phyloP scores from a whole-genome alignment of 2,113 vertebrate genomes.

The Mesitornis unicolor region DNA sequence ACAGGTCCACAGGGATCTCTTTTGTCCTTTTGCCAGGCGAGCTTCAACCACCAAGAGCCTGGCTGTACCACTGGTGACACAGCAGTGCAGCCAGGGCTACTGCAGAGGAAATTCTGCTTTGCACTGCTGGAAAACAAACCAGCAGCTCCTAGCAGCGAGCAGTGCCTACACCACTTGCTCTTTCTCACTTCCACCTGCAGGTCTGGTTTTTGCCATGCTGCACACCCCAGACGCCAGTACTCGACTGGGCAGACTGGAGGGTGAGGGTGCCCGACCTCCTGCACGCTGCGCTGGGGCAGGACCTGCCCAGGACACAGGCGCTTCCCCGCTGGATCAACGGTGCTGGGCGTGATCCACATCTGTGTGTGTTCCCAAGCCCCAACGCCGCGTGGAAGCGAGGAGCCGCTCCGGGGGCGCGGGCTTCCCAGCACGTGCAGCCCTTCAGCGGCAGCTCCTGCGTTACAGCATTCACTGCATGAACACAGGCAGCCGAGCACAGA shows the following conservation, averaged over 20 bases:
- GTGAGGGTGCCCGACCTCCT: background rate
- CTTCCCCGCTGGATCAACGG: background rate
- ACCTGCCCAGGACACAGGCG: background rate
- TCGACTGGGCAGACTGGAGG: background rate
- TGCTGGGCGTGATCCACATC: background rate
- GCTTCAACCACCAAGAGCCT: background rate
- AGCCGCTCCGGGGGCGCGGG: background rate
- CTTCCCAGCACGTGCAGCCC: background rate
- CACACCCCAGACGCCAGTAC: background rate
- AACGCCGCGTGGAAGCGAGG: too few relatives aligned
- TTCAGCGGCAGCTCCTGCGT: background rate
- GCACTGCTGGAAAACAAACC: background rate
- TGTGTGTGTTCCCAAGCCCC: background rate
- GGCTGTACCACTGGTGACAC: background rate
- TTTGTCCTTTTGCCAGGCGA: background rate
- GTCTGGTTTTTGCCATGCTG: background rate
- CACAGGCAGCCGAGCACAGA: background rate
- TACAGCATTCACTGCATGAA: background rate
- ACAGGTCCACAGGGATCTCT: background rate
- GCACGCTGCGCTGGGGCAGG: background rate
- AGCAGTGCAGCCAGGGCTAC: background rate
- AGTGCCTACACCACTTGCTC: background rate
- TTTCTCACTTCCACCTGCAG: background rate
- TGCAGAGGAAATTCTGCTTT: background rate
- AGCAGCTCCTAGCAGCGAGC: background rate